Evolutionary conservation across 2,888 invertebrate species (phyloP).

Genomic region (Dolichopus griseipennis): DNA sequence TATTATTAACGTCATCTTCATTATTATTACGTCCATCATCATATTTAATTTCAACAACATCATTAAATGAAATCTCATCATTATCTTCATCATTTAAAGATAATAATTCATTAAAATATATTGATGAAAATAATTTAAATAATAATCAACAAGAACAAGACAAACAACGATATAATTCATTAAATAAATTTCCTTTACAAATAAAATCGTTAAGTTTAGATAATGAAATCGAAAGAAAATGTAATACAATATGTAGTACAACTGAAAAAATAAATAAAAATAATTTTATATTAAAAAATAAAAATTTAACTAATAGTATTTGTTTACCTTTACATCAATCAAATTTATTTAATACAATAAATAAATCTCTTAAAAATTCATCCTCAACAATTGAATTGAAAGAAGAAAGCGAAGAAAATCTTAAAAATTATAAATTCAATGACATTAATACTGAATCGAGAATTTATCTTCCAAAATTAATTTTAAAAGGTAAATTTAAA

Average conservation of each 20-base stretch:
- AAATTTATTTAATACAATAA: background rate
- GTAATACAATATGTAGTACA: background rate
- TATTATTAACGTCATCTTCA: slow-evolving; percentile 8
- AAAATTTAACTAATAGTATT: background rate
- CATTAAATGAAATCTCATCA: background rate
- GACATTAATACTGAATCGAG: background rate
- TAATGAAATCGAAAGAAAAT: background rate
- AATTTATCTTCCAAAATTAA: background rate
- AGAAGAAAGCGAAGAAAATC: background rate
- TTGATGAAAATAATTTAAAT: background rate
- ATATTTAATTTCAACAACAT: background rate
- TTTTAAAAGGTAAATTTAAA: background rate
- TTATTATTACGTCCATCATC: background rate
- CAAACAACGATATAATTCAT: background rate
- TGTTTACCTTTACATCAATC: background rate
- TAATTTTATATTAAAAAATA: background rate
- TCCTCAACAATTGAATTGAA: background rate
- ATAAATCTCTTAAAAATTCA: background rate
- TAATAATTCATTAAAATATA: slow-evolving; percentile 5
- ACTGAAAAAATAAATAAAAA: background rate
- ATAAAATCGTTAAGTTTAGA: background rate
- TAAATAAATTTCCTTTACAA: background rate
- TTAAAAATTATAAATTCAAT: background rate
- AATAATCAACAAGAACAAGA: background rate
- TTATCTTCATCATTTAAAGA: background rate